Percentiles rank a stretch among this genome's conserved stretches.
Conservation (phyloP, 2,113 vertebrate genomes). For the Zeus faber region DNA sequence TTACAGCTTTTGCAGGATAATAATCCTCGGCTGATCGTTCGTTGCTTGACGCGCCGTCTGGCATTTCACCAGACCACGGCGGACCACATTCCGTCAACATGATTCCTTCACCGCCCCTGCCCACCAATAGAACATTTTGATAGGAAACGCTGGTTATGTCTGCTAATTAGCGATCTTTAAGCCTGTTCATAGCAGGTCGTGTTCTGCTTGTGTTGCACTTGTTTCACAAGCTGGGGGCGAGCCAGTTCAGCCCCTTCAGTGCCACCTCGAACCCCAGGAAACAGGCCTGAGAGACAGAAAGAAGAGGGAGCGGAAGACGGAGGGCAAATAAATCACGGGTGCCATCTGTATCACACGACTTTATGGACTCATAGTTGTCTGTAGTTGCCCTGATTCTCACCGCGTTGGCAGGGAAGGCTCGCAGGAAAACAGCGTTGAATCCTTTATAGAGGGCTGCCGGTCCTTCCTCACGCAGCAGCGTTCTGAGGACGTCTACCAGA, state of each 20-base stretch:
- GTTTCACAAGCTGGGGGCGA: conserved; percentile 61
- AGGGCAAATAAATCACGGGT: conserved; percentile 1
- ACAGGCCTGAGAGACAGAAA: conserved; percentile 66
- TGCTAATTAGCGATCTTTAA: not conserved
- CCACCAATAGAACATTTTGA: no score
- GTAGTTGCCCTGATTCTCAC: conserved; percentile 32
- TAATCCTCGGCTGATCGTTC: no score
- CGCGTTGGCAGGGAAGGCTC: conserved; percentile 79
- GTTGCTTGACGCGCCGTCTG: no score
- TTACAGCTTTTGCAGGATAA: no score
- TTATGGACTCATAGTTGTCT: not conserved
- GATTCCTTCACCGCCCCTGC: no score
- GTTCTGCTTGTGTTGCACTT: conserved; percentile 18
- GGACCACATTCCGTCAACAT: no score
- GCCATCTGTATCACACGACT: no score
- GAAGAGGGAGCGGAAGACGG: not conserved
- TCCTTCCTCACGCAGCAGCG: conserved; percentile 71
- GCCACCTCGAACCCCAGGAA: conserved; percentile 77
- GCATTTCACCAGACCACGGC: no score
- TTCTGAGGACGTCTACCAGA: conserved; percentile 63
- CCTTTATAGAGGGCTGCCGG: conserved; percentile 71
- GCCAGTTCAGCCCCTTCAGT: conserved; percentile 65
- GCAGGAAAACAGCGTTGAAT: conserved; percentile 73
- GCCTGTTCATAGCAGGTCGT: not conserved
- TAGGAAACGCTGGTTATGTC: no score